Evolutionary conservation across 2,113 vertebrate species (phyloP).

Genomic region (Tetraodon nigroviridis): DNA sequence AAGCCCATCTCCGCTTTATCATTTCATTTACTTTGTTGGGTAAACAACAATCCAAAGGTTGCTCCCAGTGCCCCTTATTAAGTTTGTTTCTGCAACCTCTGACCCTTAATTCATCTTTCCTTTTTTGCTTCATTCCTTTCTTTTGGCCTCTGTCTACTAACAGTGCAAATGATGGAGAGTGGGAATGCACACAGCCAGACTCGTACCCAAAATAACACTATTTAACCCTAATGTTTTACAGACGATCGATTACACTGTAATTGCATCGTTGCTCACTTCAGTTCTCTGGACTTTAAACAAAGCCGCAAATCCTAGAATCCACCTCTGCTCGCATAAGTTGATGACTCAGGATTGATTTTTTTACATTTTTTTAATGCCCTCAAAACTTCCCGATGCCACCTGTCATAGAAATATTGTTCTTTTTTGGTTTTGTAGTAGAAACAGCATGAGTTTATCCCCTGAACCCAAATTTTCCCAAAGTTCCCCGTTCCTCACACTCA

Average conservation of each 20-base stretch:
- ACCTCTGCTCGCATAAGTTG: not conserved
- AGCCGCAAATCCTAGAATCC: not conserved
- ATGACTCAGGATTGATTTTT: not conserved
- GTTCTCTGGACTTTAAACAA: slow-evolving; percentile 5
- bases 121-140: not conserved
- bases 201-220: slow-evolving; percentile 46
- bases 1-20: slow-evolving; percentile 42
- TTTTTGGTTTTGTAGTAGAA: slow-evolving; percentile 48
- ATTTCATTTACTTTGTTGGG: slow-evolving; percentile 60
- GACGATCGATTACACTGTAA: not conserved
- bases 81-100: slow-evolving; percentile 9
- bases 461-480: slow-evolving; percentile 43
- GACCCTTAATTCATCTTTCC: not conserved
- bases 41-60: slow-evolving; percentile 50
- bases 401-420: slow-evolving; percentile 21
- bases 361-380: not conserved
- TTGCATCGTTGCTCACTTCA: slow-evolving; percentile 16
- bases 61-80: slow-evolving; percentile 15
- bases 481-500: slow-evolving; percentile 57
- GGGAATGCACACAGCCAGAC: slow-evolving; percentile 28
- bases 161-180: slow-evolving; percentile 29
- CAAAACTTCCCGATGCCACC: slow-evolving; percentile 13
- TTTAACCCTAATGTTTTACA: slow-evolving; percentile 5
- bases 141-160: not conserved
- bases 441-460: slow-evolving; percentile 32